Percentiles rank a stretch among this genome's conserved stretches.
These are phyloP conservation scores for Plutella xylostella DNA, from an alignment of 2,888 invertebrate genomes.

Conservation along the genomic window DNA sequence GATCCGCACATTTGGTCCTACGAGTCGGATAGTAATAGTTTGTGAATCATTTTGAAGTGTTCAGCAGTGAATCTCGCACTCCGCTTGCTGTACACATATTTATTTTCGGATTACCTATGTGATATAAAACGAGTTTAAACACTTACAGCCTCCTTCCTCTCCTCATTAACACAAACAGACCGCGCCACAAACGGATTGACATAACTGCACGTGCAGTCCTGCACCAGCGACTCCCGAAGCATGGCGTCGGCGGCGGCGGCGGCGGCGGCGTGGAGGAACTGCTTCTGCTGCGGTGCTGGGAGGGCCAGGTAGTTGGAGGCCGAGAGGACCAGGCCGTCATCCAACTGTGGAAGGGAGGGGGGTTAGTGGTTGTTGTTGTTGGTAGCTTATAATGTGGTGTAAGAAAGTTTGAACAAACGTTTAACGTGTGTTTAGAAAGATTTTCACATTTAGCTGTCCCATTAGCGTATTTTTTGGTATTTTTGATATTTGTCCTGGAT, in stretches of 20 bases:
- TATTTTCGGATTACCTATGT: background rate
- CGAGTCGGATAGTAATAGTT: background rate
- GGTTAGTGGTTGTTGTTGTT: background rate
- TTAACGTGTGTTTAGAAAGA: background rate
- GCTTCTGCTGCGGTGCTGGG: slow-evolving; percentile 70
- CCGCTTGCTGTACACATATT: background rate
- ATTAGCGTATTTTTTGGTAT: background rate
- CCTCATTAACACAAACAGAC: slow-evolving; percentile 41
- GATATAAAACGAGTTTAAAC: background rate
- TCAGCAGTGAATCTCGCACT: too few relatives aligned
- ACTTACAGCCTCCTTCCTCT: slow-evolving; percentile 47
- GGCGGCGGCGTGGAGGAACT: slow-evolving; percentile 68
- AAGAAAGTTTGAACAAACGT: background rate
- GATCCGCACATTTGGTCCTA: background rate
- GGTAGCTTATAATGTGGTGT: background rate
- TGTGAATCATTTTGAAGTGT: background rate
- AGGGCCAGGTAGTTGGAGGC: slow-evolving; percentile 67
- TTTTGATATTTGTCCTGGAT: too few relatives aligned
- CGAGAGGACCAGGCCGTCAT: slow-evolving; percentile 76
- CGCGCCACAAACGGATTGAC: slow-evolving; percentile 38
- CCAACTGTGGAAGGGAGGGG: slow-evolving; percentile 46
- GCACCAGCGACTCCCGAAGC: slow-evolving; percentile 36
- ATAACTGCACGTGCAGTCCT: slow-evolving; percentile 55
- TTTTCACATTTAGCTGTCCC: background rate
- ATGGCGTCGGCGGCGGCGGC: slow-evolving; percentile 51